phyloP scores from a whole-genome alignment of 2,113 vertebrate species.

The Nesoenas mayeri region DNA sequence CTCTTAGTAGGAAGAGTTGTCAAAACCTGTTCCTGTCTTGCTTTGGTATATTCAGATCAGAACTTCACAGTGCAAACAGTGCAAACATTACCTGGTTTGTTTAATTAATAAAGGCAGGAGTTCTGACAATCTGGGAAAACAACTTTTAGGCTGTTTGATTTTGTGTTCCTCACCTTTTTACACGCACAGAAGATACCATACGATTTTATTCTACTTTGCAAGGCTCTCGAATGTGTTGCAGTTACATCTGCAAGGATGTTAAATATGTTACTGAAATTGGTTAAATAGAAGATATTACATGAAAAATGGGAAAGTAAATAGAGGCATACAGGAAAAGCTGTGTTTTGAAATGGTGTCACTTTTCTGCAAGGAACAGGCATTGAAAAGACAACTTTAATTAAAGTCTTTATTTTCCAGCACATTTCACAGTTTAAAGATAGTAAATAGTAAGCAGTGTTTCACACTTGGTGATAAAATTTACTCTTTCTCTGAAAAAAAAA shows the following conservation, averaged over 20 bases:
- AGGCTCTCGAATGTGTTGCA: not conserved
- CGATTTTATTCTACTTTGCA: not conserved
- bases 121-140: not conserved
- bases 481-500: not conserved
- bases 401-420: slow-evolving; percentile 26
- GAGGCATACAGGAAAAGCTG: not conserved
- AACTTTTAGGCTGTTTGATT: not conserved
- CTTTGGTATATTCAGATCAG: slow-evolving; percentile 24
- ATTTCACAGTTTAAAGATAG: slow-evolving; percentile 16
- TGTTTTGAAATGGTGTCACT: slow-evolving; percentile 45
- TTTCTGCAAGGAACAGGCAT: not conserved
- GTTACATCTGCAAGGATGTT: not conserved
- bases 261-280: not conserved
- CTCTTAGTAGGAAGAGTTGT: not conserved
- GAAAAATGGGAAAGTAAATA: slow-evolving; percentile 30
- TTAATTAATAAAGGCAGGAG: slow-evolving; percentile 25
- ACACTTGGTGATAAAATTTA: slow-evolving; percentile 13
- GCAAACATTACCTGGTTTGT: slow-evolving; percentile 33
- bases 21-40: slow-evolving; percentile 12
- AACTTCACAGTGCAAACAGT: slow-evolving; percentile 52
- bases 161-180: not conserved
- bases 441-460: slow-evolving; percentile 12
- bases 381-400: slow-evolving; percentile 22
- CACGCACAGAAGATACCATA: not conserved
- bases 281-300: slow-evolving; percentile 22